Base-by-base conservation (phyloP, 2,888 invertebrate genomes). In the Morinoia aosen region DNA sequence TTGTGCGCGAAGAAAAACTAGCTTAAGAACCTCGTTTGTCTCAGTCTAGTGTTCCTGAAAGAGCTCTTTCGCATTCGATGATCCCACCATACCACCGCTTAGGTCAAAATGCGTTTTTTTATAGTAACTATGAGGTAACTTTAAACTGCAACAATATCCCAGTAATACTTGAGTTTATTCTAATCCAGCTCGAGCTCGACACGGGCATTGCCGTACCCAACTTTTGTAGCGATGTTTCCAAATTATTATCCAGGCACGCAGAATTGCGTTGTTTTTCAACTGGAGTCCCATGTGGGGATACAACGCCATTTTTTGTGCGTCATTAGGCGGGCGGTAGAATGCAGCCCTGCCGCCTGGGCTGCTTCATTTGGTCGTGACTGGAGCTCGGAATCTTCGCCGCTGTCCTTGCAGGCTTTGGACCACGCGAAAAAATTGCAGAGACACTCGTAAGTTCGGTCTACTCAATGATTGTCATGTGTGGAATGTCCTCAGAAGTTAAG, bases 361-460 rank as follows among this genome's bases (percentile, higher is more conserved):
- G 12, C 93, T 93, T 93, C n/a, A 93, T 93, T 93, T 93, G 93
- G 93, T 57, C 93, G 93, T 93, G 93, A 93, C 93, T 93, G 5
- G n/a, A n/a, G 93, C 48, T 33, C n/a, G 93, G 33, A 93, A 57
- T 93, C 57, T 39, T 33, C 48, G 48, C 48, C 40, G 90, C 90
- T 90, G 40, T 90, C 90, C 90, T 90, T 40, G 40, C 40, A 12
- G 90, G 90, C 90, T 48, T 39, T 12, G 12, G 40, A 19, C 48
- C 90, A 39, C 48, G 48, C 39, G 33, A 90, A 90, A 48, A 90
- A 76, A 76, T 76, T 33, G 76, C 76, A 76, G 10, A 76, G 25
- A 33, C 19, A 3, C 76, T 33, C 33, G 25, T 76, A 8, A 76
- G 76, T 33, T 33, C 1, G 76, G 33, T 33, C 76, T 33, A 76